These are phyloP conservation scores for Brachyptera putata DNA, from an alignment of 2,888 invertebrate genomes.

Conservation along the genomic window DNA sequence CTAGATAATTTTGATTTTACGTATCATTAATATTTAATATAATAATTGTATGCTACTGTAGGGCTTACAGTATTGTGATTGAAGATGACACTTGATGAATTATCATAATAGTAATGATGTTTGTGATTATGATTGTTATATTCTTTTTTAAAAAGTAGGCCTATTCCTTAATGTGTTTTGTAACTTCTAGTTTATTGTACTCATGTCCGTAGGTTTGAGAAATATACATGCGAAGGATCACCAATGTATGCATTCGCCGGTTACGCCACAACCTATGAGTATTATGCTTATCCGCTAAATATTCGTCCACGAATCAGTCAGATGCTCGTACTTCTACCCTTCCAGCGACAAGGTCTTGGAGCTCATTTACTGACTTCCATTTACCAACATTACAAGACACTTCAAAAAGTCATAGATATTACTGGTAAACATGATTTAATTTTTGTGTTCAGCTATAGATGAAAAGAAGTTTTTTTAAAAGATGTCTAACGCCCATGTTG, in stretches of 20 bases:
- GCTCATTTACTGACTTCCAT: conserved; percentile 65
- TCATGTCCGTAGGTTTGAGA: conserved; percentile 58
- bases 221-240: conserved; percentile 57
- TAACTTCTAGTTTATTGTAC: neutral
- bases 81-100: too few relatives aligned
- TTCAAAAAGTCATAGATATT: conserved; percentile 59
- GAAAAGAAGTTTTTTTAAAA: too few relatives aligned
- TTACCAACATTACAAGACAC: conserved; percentile 52
- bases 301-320: conserved; percentile 89
- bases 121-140: too few relatives aligned
- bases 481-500: too few relatives aligned
- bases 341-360: conserved; percentile 80
- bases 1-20: too few relatives aligned
- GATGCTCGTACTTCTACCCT: conserved; percentile 88
- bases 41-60: too few relatives aligned
- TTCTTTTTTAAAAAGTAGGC: too few relatives aligned
- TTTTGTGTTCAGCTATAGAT: too few relatives aligned
- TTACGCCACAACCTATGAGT: conserved; percentile 89
- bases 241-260: conserved; percentile 73
- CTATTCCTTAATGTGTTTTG: too few relatives aligned
- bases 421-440: conserved; percentile 54
- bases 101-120: too few relatives aligned
- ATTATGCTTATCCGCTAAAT: conserved; percentile 87
- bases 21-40: too few relatives aligned
- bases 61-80: too few relatives aligned